Percentiles rank a stretch among this genome's conserved stretches.
phyloP scores from a whole-genome alignment of 2,888 invertebrate species.

The Thera britannica region DNA sequence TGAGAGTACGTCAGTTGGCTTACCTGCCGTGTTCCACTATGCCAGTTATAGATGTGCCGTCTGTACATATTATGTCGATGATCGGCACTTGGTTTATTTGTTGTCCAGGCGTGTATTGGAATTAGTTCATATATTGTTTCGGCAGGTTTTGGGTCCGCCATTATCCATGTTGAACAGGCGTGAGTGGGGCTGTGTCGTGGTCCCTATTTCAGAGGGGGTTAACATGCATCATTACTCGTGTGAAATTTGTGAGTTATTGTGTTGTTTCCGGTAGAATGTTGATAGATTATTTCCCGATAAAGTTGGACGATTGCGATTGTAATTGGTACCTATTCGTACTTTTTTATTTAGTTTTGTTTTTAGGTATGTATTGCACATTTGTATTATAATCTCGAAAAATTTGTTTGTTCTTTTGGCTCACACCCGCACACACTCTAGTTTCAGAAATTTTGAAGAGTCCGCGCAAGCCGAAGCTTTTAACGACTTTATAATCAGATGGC shows the following conservation, averaged over 20 bases:
- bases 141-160: conserved; percentile 4
- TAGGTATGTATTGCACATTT: too few relatives aligned
- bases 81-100: conserved; percentile 25
- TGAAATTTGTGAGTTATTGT: not conserved
- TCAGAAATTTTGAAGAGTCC: too few relatives aligned
- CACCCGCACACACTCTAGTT: too few relatives aligned
- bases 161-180: conserved; percentile 7
- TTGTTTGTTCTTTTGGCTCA: too few relatives aligned
- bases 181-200: not conserved
- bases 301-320: not conserved
- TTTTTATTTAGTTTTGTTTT: too few relatives aligned
- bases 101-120: conserved; percentile 16
- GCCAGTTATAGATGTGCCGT: too few relatives aligned
- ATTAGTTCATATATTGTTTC: conserved; percentile 29
- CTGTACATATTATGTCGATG: too few relatives aligned
- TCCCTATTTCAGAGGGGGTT: not conserved
- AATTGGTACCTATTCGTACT: not conserved
- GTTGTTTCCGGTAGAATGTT: not conserved
- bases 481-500: too few relatives aligned
- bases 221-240: not conserved
- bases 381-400: too few relatives aligned
- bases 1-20: too few relatives aligned
- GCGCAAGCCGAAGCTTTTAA: too few relatives aligned
- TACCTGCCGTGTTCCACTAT: too few relatives aligned
- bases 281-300: not conserved